A percentile compares a stretch with the other conserved stretches of the same genome.
These are phyloP conservation scores for Drosophila koepferae DNA, from an alignment of 2,888 invertebrate species.

Conservation along the genomic window DNA sequence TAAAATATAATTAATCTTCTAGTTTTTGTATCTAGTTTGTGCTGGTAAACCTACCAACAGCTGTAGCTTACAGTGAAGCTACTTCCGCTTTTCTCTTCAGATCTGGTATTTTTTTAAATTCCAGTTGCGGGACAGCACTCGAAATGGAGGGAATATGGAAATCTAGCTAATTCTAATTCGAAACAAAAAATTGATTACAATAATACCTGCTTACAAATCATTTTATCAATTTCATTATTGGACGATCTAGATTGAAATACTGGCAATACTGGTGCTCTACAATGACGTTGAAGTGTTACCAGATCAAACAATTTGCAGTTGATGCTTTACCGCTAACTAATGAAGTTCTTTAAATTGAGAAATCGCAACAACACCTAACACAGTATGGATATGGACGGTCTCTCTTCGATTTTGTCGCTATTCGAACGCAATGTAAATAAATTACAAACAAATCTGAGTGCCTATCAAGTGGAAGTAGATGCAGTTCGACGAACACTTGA, in stretches of 20 bases:
- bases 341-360: slow-evolving; percentile 24
- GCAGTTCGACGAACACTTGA: slow-evolving; percentile 24
- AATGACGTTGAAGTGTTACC: neutral
- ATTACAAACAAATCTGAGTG: slow-evolving; percentile 36
- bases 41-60: too few species aligned
- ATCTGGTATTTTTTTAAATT: too few species aligned
- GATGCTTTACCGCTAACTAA: slow-evolving; percentile 19
- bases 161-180: too few species aligned
- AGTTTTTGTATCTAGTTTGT: too few species aligned
- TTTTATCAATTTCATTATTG: too few species aligned
- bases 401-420: slow-evolving; percentile 36
- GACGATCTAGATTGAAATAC: too few species aligned
- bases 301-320: neutral
- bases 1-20: neutral
- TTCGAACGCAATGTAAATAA: slow-evolving; percentile 49
- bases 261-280: neutral
- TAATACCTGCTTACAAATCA: too few species aligned
- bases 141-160: too few species aligned
- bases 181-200: too few species aligned
- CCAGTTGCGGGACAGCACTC: too few species aligned
- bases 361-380: neutral
- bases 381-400: slow-evolving; percentile 36
- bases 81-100: too few species aligned
- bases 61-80: too few species aligned
- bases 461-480: slow-evolving; percentile 34